Evolutionary conservation across 2,888 invertebrate genomes (phyloP), one percentile per base, ranked within the genome.

Genomic region (Dichetophora obliterata): DNA sequence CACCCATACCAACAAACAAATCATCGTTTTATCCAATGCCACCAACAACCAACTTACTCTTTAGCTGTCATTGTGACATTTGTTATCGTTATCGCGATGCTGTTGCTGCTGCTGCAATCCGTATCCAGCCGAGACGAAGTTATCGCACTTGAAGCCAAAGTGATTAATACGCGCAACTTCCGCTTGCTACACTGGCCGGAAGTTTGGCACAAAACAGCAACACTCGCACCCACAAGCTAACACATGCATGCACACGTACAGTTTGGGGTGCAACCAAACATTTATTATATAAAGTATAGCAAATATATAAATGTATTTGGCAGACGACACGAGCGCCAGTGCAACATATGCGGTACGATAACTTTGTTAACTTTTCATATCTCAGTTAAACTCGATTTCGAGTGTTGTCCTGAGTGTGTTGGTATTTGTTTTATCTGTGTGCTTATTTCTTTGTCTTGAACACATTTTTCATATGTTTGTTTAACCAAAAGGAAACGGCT

Each of bases 141-240:
- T 72, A 72, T 74, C 65, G 34, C 74, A 74, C 74, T 74, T 52
- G 72, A 27, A 43, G 54, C 66, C 50, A 66, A 52, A 65, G 74
- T 74, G 74, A 74, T 74, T 74, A 74, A 74, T 74, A 66, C 74
- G 65, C 66, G 74, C 52, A 65, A 74, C 74, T 66, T 74, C 65
- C 66, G 74, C 50, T 34, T 54, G 52, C 48, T 48, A 31, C 59
- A 59, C 16, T 72, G 72, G 59, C 43, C 72, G 72, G 72, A 72
- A 72, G 72, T 72, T 72, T 43, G 59, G 27, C 61, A 57, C 22
- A 50, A 50, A 43, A 68, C 52, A 68, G 48, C 63, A 65, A 65
- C 19, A 61, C 24, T 37, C 24, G n/a, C n/a, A 48, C 27, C 43
- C 54, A 31, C 68, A 22, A 52, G 8, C 59, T 54, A 48, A 57